These are phyloP conservation scores for Helogale parvula DNA, from an alignment of 2,113 vertebrate genomes.

Conservation along the genomic window DNA sequence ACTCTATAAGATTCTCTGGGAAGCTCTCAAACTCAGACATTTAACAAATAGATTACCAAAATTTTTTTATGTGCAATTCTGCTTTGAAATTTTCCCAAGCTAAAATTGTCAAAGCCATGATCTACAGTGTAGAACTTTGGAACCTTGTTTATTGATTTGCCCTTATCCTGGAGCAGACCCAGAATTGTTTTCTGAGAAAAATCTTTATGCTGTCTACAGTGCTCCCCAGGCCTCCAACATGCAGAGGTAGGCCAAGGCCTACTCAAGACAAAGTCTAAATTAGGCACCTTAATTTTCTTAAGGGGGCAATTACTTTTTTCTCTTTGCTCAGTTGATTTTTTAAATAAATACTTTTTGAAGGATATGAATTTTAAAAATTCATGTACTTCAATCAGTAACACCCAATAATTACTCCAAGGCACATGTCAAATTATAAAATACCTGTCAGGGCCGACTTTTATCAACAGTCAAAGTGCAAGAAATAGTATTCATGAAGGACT, in stretches of 20 bases:
- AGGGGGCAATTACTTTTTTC: background rate
- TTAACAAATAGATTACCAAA: background rate
- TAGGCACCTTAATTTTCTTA: background rate
- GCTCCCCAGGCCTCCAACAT: background rate
- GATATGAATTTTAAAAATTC: background rate
- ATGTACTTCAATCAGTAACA: background rate
- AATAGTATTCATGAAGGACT: background rate
- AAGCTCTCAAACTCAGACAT: background rate
- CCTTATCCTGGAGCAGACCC: slow-evolving; percentile 1
- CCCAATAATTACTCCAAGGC: background rate
- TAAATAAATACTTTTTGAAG: background rate
- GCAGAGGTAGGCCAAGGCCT: too few relatives aligned
- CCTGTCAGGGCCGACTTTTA: background rate
- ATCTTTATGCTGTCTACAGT: slow-evolving; percentile 9
- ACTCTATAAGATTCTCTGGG: background rate
- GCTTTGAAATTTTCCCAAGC: slow-evolving; percentile 15
- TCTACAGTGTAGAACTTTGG: slow-evolving; percentile 53
- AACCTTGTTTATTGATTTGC: background rate
- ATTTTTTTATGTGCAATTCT: background rate
- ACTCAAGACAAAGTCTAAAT: background rate
- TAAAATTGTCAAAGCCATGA: background rate
- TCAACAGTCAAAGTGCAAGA: background rate
- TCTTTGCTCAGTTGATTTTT: background rate
- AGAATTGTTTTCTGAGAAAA: slow-evolving; percentile 74
- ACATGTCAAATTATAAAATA: background rate